Conservation (phyloP, 2,113 vertebrate genomes). For the Podarcis cretensis region DNA sequence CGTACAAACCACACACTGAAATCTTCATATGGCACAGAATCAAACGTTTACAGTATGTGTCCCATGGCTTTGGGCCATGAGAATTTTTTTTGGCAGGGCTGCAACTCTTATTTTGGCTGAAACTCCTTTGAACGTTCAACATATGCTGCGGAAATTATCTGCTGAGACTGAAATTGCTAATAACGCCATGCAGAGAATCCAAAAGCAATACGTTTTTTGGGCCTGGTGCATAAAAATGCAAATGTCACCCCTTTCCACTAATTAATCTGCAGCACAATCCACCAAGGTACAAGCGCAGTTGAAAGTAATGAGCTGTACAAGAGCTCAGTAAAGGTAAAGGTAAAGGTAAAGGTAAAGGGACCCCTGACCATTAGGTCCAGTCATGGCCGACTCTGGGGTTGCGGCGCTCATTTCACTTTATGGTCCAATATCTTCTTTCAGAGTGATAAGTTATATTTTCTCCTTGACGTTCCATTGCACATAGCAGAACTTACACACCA, state of each 20-base stretch:
- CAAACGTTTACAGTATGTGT: not conserved
- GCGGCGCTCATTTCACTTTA: no score
- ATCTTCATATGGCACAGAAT: not conserved
- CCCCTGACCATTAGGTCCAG: no score
- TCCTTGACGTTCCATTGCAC: no score
- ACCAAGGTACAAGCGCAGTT: not conserved
- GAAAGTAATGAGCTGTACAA: not conserved
- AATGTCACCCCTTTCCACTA: no score
- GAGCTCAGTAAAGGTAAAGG: not conserved
- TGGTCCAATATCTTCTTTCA: no score
- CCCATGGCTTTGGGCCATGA: not conserved
- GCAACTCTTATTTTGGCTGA: not conserved
- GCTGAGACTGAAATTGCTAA: not conserved
- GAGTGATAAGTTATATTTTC: no score
- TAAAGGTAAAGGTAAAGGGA: no score
- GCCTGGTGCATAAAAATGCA: not conserved
- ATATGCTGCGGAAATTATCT: not conserved
- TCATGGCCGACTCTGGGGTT: no score
- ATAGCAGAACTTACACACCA: no score
- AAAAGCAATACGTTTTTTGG: not conserved
- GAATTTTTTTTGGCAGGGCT: not conserved
- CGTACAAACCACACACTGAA: not conserved
- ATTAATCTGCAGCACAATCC: not conserved
- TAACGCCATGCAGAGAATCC: not conserved
- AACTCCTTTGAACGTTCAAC: not conserved